Evolutionary conservation across 2,797 vertebrate genomes (phyloP).

Genomic region (Enteromius anoplus): DNA sequence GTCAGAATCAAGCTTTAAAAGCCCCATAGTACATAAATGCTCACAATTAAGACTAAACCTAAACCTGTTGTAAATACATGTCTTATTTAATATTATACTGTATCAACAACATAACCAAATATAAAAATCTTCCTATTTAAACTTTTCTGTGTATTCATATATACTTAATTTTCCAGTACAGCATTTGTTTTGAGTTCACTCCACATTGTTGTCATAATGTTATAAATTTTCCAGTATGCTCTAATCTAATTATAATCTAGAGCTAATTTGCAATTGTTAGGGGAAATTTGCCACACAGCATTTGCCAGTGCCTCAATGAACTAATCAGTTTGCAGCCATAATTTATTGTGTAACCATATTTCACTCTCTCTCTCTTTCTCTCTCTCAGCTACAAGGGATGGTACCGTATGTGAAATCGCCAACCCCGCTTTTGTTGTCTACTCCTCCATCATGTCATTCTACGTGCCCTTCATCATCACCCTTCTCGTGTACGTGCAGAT

Average conservation of each 20-base stretch:
- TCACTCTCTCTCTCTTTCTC: neutral
- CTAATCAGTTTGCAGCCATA: constrained; percentile 9
- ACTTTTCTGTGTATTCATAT: neutral
- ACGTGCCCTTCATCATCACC: constrained; percentile 97
- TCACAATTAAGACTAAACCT: neutral
- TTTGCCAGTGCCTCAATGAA: neutral
- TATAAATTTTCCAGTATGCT: neutral
- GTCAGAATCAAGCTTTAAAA: neutral
- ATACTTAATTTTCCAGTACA: neutral
- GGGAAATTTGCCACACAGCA: neutral
- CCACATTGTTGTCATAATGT: neutral
- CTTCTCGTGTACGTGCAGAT: constrained; percentile 99
- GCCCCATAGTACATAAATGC: neutral
- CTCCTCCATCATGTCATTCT: constrained; percentile 98
- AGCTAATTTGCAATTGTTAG: constrained; percentile 16
- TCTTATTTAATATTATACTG: neutral
- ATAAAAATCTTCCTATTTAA: neutral
- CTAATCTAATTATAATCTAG: constrained; percentile 22
- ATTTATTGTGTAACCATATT: constrained; percentile 17
- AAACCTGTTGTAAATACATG: neutral
- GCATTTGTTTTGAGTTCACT: neutral
- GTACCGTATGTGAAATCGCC: constrained; percentile 88
- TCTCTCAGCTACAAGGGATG: constrained; percentile 85
- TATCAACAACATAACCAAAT: neutral
- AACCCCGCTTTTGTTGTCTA: constrained; percentile 98